These are phyloP conservation scores for Bombylius major DNA, from an alignment of 2,888 invertebrate species.

Conservation along the genomic window DNA sequence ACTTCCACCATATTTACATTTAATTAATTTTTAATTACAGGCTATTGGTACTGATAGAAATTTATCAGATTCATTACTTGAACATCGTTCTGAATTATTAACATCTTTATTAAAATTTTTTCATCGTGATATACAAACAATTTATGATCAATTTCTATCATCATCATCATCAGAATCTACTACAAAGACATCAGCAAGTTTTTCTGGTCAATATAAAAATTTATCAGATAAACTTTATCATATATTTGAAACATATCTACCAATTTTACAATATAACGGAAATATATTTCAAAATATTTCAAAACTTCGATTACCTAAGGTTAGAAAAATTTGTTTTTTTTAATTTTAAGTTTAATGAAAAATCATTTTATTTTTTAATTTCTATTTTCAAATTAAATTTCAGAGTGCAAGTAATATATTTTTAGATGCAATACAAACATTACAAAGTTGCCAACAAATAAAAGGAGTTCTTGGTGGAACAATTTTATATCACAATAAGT, in stretches of 20 bases:
- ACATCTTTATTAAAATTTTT: slow-evolving; percentile 69
- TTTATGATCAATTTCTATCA: slow-evolving; percentile 46
- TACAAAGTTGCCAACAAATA: slow-evolving; percentile 71
- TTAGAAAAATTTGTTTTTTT: slow-evolving; percentile 25
- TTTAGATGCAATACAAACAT: slow-evolving; percentile 72
- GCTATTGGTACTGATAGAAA: slow-evolving; percentile 79
- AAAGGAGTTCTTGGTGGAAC: slow-evolving; percentile 72
- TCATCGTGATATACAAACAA: slow-evolving; percentile 67
- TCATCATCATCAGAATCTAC: slow-evolving; percentile 21
- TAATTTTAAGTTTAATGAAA: background rate
- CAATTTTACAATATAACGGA: slow-evolving; percentile 69
- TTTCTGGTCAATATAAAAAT: slow-evolving; percentile 33
- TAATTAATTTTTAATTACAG: slow-evolving; percentile 35
- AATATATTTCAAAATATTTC: slow-evolving; percentile 76
- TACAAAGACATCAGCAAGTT: slow-evolving; percentile 25
- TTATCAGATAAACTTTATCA: slow-evolving; percentile 66
- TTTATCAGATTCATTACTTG: slow-evolving; percentile 69
- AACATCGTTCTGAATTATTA: slow-evolving; percentile 63
- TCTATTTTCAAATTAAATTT: slow-evolving; percentile 21
- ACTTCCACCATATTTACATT: background rate
- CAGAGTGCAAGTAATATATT: slow-evolving; percentile 79
- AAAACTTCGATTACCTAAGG: slow-evolving; percentile 69
- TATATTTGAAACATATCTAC: slow-evolving; percentile 81
- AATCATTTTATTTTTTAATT: slow-evolving; percentile 7
- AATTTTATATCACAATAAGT: slow-evolving; percentile 83